phyloP scores from a whole-genome alignment of 2,113 vertebrate species.

The Psittacus erithacus region DNA sequence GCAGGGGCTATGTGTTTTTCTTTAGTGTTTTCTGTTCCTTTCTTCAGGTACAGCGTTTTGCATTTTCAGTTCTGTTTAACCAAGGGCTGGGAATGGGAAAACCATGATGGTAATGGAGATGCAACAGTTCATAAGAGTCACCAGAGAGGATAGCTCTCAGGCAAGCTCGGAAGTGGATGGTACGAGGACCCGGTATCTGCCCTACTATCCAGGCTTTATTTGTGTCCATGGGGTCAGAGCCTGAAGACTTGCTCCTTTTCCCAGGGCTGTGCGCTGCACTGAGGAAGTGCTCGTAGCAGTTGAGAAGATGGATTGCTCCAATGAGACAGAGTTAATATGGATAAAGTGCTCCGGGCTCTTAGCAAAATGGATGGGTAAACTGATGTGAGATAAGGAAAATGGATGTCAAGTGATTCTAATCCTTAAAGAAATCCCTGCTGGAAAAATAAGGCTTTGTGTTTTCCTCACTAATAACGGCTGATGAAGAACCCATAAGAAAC shows the following conservation, averaged over 20 bases:
- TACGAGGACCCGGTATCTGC: accelerated
- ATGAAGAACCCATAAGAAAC: not conserved
- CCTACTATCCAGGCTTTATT: not conserved
- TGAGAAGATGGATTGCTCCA: not conserved
- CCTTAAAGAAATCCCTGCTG: not conserved
- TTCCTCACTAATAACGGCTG: not conserved
- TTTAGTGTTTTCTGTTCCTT: not conserved
- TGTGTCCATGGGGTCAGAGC: not conserved
- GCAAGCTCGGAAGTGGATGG: not conserved
- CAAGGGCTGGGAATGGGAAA: not conserved
- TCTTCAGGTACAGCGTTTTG: not conserved
- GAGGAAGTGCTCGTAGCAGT: accelerated
- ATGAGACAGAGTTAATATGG: not conserved
- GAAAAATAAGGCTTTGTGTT: not conserved
- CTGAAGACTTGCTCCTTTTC: not conserved
- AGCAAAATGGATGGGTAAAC: not conserved
- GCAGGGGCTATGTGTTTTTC: not conserved
- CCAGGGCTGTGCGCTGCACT: accelerated
- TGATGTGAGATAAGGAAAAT: slow-evolving; percentile 12
- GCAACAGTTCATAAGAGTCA: not conserved
- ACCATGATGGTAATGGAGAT: accelerated
- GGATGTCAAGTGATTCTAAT: slow-evolving; percentile 15
- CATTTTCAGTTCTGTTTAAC: not conserved
- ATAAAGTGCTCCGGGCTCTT: not conserved
- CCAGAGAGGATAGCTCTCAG: not conserved